A percentile compares a stretch with the other conserved stretches of the same genome.
phyloP scores from a whole-genome alignment of 2,113 vertebrate genomes.

The Caretta caretta region DNA sequence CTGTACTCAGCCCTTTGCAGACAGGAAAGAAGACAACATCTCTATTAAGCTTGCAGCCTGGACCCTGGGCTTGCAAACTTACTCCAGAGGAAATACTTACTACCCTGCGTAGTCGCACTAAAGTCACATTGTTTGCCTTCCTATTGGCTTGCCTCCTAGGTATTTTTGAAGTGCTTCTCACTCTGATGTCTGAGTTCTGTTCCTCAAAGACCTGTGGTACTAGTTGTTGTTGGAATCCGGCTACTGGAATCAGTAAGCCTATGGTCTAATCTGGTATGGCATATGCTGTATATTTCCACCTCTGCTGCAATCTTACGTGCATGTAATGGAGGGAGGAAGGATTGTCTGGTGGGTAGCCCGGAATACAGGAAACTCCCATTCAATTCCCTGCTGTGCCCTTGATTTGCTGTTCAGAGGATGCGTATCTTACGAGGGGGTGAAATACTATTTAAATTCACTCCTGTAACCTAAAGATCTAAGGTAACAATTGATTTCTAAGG shows the following conservation, averaged over 20 bases:
- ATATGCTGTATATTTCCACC: neutral
- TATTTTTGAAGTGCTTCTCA: neutral
- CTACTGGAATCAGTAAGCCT: fast-evolving
- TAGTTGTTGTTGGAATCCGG: neutral
- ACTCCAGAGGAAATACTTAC: neutral
- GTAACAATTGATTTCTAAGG: neutral
- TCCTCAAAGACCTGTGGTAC: neutral
- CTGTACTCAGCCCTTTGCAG: neutral
- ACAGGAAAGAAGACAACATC: neutral
- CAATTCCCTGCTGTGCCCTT: neutral
- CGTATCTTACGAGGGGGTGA: neutral
- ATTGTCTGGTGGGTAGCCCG: fast-evolving
- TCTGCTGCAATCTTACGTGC: neutral
- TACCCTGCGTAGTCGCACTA: neutral
- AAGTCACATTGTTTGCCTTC: neutral
- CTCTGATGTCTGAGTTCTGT: neutral
- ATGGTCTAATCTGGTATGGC: fast-evolving
- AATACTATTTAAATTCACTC: neutral
- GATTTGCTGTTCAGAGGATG: neutral
- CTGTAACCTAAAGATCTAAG: neutral
- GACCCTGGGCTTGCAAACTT: neutral
- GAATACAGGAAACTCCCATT: neutral
- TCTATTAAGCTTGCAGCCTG: neutral
- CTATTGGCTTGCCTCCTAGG: neutral
- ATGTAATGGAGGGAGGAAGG: neutral